Percentiles rank a stretch among this genome's conserved stretches.
Evolutionary conservation across 2,797 vertebrate genomes (phyloP).

Genomic region (Galaxias olidus): DNA sequence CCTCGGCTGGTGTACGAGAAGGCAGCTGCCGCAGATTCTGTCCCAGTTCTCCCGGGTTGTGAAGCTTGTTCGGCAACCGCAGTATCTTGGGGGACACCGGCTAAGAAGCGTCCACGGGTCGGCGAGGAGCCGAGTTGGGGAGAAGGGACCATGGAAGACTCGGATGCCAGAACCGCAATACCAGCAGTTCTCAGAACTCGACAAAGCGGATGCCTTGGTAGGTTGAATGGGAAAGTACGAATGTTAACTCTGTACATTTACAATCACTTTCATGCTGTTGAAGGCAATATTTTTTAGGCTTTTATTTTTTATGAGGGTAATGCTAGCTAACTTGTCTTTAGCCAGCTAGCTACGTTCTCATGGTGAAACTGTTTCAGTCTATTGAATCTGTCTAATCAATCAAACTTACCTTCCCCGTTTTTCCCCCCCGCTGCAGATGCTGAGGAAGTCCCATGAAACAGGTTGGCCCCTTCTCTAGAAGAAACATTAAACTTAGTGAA

Average conservation of each 20-base stretch:
- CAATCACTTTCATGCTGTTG: no score
- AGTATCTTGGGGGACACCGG: slow-evolving; percentile 23
- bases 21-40: slow-evolving; percentile 59
- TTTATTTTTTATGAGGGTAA: no score
- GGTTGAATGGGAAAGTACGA: slow-evolving; percentile 3
- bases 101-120: slow-evolving; percentile 52
- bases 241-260: background rate
- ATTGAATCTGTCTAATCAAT: no score
- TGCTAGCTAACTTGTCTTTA: no score
- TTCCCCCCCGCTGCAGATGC: slow-evolving; percentile 65
- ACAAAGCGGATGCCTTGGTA: slow-evolving; percentile 87
- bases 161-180: slow-evolving; percentile 67
- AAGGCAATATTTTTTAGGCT: no score
- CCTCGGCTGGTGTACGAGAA: slow-evolving; percentile 58
- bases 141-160: slow-evolving; percentile 66
- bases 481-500: no score
- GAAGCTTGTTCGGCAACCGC: slow-evolving; percentile 32
- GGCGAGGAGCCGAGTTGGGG: slow-evolving; percentile 51
- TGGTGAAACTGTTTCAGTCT: no score
- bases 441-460: slow-evolving; percentile 82
- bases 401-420: background rate
- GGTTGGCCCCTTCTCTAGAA: slow-evolving; percentile 53
- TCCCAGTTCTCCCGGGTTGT: slow-evolving; percentile 39
- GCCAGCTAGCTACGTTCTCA: no score
- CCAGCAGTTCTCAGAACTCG: slow-evolving; percentile 76